Base-by-base conservation (phyloP, 1,140 invertebrate genomes). In the Meloidogyne exigua region DNA sequence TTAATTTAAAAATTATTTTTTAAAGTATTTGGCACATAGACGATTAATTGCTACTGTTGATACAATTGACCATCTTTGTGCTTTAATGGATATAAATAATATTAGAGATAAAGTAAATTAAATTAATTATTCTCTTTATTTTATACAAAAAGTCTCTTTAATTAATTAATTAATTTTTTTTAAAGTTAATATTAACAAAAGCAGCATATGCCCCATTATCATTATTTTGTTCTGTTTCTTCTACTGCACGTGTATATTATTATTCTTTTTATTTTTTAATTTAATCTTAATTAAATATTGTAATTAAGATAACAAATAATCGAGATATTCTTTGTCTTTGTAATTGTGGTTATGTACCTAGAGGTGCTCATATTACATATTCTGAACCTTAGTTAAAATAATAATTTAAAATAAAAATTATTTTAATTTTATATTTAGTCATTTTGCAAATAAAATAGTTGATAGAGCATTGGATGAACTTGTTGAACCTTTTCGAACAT, bases 51-150 rank as follows among this genome's bases (percentile, higher is more conserved):
- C 86, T n/a, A 77, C 79, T 13, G 85, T 86, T n/a, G 85, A 86
- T 70, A 85, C 77, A 70, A 85, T 87, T 18, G 85, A 86, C 71
- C 86, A 88, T 75, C 72, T 86, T 26, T 88, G 85, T 65, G 80
- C 75, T 21, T 65, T 86, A 23, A 88, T 86, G 82, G 85, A 86
- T 77, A 49, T 87, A 15, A 85, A 88, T 66, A 79, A 79, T 68
- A 76, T 81, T 42, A 57, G 79, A 28, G 85, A 86, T 67, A 86
- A 87, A 76, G 84, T 87, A 66, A 32, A n/a, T 15, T n/a, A 26
- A 32, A 32, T 32, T 32, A 32, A 32, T 3, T n/a, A n/a, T n/a
- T n/a, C n/a, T n/a, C n/a, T n/a, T n/a, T n/a, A n/a, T n/a, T n/a
- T n/a, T n/a, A n/a, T n/a, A n/a, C n/a, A n/a, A n/a, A n/a, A n/a